phyloP scores from a whole-genome alignment of 37 sponge, comb jelly and placozoan species.

The Crambe crambe region DNA sequence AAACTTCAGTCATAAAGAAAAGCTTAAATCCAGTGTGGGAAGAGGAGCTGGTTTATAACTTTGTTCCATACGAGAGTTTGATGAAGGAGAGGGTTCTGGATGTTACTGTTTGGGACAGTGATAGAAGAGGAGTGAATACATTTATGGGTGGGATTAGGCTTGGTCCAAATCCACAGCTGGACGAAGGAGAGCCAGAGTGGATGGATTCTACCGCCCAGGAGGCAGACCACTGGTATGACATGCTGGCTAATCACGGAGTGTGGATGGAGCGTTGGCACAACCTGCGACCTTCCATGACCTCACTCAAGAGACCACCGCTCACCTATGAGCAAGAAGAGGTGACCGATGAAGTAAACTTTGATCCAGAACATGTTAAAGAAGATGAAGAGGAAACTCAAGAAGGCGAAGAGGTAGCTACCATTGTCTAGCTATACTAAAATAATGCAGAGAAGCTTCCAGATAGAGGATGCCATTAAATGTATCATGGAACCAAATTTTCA shows the following conservation, averaged over 20 bases:
- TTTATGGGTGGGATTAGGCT: slow-evolving; percentile 69
- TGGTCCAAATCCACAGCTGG: slow-evolving; percentile 14
- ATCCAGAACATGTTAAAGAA: neutral
- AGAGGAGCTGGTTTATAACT: slow-evolving; percentile 30
- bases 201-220: slow-evolving; percentile 57
- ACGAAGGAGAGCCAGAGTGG: slow-evolving; percentile 13
- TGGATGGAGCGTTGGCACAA: slow-evolving; percentile 70
- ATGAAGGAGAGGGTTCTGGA: slow-evolving; percentile 38
- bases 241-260: slow-evolving; percentile 52
- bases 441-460: neutral
- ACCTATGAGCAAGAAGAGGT: too few relatives aligned
- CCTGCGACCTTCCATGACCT: slow-evolving; percentile 32
- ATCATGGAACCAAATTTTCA: neutral
- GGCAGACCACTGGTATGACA: slow-evolving; percentile 57
- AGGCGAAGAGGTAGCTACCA: neutral
- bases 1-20: slow-evolving; percentile 45
- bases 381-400: neutral
- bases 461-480: neutral
- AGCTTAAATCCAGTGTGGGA: slow-evolving; percentile 61
- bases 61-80: slow-evolving; percentile 24
- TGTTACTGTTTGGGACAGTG: slow-evolving; percentile 66
- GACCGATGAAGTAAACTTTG: too few relatives aligned
- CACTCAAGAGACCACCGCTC: neutral
- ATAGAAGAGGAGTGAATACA: slow-evolving; percentile 50
- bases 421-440: neutral